These are phyloP conservation scores for Chrysocyon brachyurus DNA, from an alignment of 2,797 vertebrate genomes.

Conservation along the genomic window DNA sequence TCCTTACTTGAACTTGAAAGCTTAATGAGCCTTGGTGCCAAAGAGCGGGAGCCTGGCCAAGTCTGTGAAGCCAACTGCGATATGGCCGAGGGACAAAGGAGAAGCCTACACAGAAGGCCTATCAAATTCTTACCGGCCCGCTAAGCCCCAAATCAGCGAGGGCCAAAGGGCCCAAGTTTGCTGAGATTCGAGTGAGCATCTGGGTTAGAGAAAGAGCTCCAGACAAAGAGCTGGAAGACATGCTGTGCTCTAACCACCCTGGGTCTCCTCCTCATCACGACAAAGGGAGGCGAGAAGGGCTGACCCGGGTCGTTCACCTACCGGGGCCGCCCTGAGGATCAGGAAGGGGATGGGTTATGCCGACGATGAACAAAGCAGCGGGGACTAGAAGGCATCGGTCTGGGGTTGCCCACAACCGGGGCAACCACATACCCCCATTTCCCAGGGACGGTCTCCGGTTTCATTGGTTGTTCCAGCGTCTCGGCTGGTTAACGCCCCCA, in stretches of 20 bases:
- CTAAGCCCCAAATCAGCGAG: conserved; percentile 45
- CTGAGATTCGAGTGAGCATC: conserved; percentile 58
- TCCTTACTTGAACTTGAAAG: conserved; percentile 88
- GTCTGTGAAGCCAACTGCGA: conserved; percentile 77
- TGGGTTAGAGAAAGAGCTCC: conserved; percentile 33
- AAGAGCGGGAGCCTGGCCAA: conserved; percentile 85
- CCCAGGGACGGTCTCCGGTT: neutral
- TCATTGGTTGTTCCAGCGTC: neutral
- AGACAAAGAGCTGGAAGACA: neutral
- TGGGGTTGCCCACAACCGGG: neutral
- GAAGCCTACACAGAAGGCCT: conserved; percentile 72
- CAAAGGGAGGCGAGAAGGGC: neutral
- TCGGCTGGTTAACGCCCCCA: neutral
- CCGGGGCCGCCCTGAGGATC: neutral
- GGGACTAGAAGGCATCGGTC: neutral
- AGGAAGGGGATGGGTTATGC: neutral
- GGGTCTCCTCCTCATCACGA: neutral
- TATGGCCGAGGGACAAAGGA: conserved; percentile 81
- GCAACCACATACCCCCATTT: neutral
- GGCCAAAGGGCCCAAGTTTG: neutral
- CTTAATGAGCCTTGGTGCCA: conserved; percentile 86
- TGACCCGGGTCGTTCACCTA: neutral
- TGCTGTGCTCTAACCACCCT: neutral
- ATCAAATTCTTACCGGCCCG: conserved; percentile 71
- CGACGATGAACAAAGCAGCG: neutral